Evolutionary conservation across 2,113 vertebrate genomes (phyloP).

Genomic region (Neofelis nebulosa): DNA sequence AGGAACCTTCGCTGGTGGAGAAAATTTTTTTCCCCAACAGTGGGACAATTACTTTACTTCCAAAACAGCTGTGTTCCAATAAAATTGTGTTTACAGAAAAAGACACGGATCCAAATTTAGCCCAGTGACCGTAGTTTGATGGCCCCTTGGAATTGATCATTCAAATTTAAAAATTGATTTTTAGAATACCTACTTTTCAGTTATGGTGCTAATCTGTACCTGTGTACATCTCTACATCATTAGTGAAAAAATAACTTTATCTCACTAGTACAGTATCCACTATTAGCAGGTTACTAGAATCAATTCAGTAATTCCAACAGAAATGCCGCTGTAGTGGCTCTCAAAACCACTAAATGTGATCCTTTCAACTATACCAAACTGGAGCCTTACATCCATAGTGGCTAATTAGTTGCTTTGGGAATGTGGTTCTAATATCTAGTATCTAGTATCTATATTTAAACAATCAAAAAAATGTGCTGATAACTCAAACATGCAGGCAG

Average conservation of each 20-base stretch:
- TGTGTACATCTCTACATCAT: background rate
- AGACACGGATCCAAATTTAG: background rate
- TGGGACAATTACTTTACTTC: background rate
- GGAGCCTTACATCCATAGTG: background rate
- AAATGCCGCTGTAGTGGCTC: background rate
- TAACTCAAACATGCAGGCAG: background rate
- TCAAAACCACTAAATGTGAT: background rate
- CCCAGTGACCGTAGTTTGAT: background rate
- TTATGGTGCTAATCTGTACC: background rate
- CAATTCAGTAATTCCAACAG: background rate
- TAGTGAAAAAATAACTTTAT: background rate
- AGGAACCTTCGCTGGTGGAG: background rate
- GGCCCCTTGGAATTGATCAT: background rate
- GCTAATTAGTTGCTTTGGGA: background rate
- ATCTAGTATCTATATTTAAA: background rate
- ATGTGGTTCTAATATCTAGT: background rate
- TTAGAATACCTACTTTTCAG: background rate
- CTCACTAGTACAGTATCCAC: background rate
- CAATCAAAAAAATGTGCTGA: background rate
- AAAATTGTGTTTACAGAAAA: background rate
- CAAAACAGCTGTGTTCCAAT: background rate
- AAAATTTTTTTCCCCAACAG: background rate
- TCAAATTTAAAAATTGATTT: background rate
- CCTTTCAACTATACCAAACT: background rate
- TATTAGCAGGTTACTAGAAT: background rate